Evolutionary conservation across 2,797 vertebrate species (phyloP), one percentile per base, ranked within the genome.

Genomic region (Babyrousa celebensis): DNA sequence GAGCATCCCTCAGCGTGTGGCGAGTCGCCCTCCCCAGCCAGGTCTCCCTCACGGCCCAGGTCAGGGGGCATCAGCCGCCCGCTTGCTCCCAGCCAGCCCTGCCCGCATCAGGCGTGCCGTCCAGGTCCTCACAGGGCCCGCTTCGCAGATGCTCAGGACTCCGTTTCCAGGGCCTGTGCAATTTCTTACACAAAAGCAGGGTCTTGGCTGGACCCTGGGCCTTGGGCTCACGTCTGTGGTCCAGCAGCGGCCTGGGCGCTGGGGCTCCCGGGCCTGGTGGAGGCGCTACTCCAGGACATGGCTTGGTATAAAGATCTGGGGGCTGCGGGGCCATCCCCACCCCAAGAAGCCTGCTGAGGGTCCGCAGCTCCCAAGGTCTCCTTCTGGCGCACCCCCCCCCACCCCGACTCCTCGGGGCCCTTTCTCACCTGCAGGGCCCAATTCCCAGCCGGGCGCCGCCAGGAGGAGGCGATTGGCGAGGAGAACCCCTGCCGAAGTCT

Each of bases 51-150:
- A 0, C 0, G 7, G 75, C 83, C 1, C 5, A n/a, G 29, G 29
- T 21, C 52, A 54, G 74, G 17, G 0, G 6, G 29, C 29, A 29
- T 32, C 17, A 12, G 48, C 48, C 7, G 48, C 29, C 3, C 0
- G 6, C 43, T 48, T 48, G 43, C 43, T 10, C 43, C 43, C 8
- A 0, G 43, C 25, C 52, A 3, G 5, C 52, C 63, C 65, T 56
- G 88, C 25, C 1, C 0, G 27, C 3, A 17, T 36, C 48, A 0
- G 5, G n/a, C 23, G 3, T 23, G 36, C 74, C 25, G 1, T 20
- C 0, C 1, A 43, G 48, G 36, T n/a, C 84, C 8, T 20, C 3
- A 32, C 27, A 3, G 3, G 12, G 43, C 25, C 10, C 1, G 3
- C n/a, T 29, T 10, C 25, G 9, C 27, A 2, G 16, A 20, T 10